Percentiles rank a stretch among this genome's conserved stretches.
phyloP scores from a whole-genome alignment of 1,140 invertebrate genomes.

The Atta texana region DNA sequence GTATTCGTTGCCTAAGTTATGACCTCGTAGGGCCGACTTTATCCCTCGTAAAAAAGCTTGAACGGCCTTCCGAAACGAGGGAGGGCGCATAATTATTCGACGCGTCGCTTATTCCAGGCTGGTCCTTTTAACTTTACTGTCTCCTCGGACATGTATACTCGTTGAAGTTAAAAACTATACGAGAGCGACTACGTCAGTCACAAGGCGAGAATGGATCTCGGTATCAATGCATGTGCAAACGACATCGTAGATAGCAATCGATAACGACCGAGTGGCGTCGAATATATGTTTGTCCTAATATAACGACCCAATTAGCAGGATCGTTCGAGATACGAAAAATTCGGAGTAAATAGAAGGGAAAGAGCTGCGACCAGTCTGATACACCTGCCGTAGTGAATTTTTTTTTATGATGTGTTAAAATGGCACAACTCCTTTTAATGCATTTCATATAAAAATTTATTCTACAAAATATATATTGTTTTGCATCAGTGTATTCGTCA shows the following conservation, averaged over 20 bases:
- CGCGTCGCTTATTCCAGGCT: conserved; percentile 68
- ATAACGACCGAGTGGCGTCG: conserved; percentile 17
- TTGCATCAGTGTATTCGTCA: background rate
- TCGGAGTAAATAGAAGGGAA: conserved; percentile 4
- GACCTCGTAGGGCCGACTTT: conserved; percentile 73
- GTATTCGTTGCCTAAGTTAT: conserved; percentile 76
- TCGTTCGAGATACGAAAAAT: conserved; percentile 18
- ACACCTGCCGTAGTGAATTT: background rate
- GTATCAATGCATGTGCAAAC: conserved; percentile 20
- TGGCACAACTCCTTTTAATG: background rate
- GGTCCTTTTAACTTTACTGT: conserved; percentile 72
- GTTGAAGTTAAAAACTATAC: conserved; percentile 68
- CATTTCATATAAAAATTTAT: background rate
- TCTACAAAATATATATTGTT: conserved; percentile 19
- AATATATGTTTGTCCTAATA: conserved; percentile 47
- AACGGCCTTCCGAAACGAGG: conserved; percentile 76
- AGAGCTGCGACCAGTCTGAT: background rate
- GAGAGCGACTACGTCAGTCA: conserved; percentile 14
- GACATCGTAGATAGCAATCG: conserved; percentile 47
- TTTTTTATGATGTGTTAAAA: conserved; percentile 16
- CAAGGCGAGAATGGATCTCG: conserved; percentile 35
- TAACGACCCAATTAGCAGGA: conserved; percentile 48
- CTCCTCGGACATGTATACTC: conserved; percentile 50
- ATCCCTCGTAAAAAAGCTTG: conserved; percentile 76
- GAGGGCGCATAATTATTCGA: conserved; percentile 74